Evolutionary conservation across 2,113 vertebrate genomes (phyloP), one percentile per base, ranked within the genome.

Genomic region (Sander vitreus): DNA sequence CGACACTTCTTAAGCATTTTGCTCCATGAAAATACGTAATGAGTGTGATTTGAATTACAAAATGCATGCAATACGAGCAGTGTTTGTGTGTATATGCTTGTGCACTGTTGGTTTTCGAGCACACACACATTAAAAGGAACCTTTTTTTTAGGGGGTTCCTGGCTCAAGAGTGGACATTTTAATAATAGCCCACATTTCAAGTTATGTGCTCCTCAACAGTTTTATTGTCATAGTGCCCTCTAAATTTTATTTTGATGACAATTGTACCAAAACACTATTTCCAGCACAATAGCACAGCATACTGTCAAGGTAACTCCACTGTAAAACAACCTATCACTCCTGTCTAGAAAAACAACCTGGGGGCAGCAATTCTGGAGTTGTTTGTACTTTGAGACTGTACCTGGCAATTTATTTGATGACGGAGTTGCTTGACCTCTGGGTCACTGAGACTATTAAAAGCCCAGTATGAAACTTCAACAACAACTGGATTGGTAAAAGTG

Each of bases 351-450:
- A 86, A 82, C 73, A 85, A 76, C 66, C 39, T 0, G 12, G 78
- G 50, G 21, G 84, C 85, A 74, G 73, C 86, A 81, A 14, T 73
- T 83, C 60, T 68, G 58, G 9, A 48, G 43, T 70, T 75, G 80
- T 90, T 85, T 76, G n/a, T 48, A 65, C 72, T 70, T n/a, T 45
- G 69, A 84, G 51, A 64, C 63, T 63, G 36, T 33, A 83, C 75
- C 67, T 73, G 51, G 75, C 74, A 85, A 78, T 85, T 89, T 89
- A 63, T 85, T 81, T 88, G 90, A 87, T 78, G 73, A 80, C 84
- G 72, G 82, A 86, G 82, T 73, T 59, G 33, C 58, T 70, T 78
- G 81, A 93, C 81, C 77, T 83, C 5, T 15, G 76, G 76, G 73
- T 81, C 60, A 50, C 25, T 27, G 59, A 60, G 65, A 81, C 47